phyloP scores from a whole-genome alignment of 2,888 invertebrate genomes.

The Megastigmus dorsalis region DNA sequence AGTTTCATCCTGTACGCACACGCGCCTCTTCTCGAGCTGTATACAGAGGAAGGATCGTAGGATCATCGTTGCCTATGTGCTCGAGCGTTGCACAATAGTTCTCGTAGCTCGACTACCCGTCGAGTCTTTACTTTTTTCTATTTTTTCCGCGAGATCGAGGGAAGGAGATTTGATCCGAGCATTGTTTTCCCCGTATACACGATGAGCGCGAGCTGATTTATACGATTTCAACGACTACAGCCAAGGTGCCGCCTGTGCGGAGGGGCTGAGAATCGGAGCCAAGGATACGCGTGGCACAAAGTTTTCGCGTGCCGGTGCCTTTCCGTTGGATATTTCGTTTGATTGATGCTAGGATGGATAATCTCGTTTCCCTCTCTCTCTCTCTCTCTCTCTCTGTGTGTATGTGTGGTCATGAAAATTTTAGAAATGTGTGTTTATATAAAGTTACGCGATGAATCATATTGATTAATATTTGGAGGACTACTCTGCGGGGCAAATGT shows the following conservation, averaged over 20 bases:
- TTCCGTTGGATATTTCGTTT: too few species aligned
- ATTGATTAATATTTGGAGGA: not conserved
- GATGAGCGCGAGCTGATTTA: too few species aligned
- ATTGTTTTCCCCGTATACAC: not conserved
- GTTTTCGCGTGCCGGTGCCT: too few species aligned
- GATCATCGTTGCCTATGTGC: not conserved
- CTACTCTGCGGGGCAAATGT: not conserved
- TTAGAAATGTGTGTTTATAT: not conserved
- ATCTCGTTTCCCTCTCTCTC: too few species aligned
- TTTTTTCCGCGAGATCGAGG: not conserved
- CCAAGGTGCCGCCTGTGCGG: too few species aligned
- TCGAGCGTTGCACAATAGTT: constrained; percentile 31
- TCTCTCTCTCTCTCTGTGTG: too few species aligned
- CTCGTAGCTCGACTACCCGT: not conserved
- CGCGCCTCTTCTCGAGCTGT: too few species aligned
- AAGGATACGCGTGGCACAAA: constrained; percentile 8
- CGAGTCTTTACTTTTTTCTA: too few species aligned
- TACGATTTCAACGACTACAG: too few species aligned
- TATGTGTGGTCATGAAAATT: too few species aligned
- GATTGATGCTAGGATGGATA: too few species aligned
- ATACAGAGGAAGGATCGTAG: too few species aligned
- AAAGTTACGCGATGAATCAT: not conserved
- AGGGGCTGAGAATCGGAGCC: not conserved
- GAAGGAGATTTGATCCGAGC: not conserved
- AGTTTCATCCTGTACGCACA: constrained; percentile 1